These are phyloP conservation scores for Philonicus albiceps DNA, from an alignment of 2,888 invertebrate species.

Conservation along the genomic window DNA sequence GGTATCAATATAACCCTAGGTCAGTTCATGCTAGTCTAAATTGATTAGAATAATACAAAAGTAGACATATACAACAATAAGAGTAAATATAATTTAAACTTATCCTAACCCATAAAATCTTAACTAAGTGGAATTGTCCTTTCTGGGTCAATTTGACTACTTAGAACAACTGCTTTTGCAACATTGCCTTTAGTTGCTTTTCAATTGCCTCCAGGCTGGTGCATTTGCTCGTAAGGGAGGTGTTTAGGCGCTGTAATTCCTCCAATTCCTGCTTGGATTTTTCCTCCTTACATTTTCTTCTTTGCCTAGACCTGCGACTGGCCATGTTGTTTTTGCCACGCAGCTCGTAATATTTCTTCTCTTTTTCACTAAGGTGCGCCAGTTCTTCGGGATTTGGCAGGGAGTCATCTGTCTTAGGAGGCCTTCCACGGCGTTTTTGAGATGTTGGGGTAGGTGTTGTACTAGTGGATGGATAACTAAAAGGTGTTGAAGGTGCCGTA, in stretches of 20 bases:
- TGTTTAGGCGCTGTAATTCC: slow-evolving; percentile 45
- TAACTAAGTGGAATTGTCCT: not conserved
- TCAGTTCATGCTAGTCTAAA: not conserved
- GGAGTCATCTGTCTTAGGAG: slow-evolving; percentile 62
- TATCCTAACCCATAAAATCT: not conserved
- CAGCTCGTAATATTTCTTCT: slow-evolving; percentile 71
- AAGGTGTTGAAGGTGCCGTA: slow-evolving; percentile 39
- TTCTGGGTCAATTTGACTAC: not conserved
- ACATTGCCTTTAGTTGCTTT: not conserved
- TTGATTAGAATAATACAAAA: not conserved
- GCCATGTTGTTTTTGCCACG: slow-evolving; percentile 82
- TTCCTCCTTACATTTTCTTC: slow-evolving; percentile 70
- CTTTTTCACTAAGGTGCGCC: slow-evolving; percentile 60
- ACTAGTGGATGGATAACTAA: not conserved
- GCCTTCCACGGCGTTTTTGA: slow-evolving; percentile 64
- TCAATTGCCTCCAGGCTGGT: not conserved
- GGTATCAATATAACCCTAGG: not conserved
- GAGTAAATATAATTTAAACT: not conserved
- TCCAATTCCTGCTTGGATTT: slow-evolving; percentile 60
- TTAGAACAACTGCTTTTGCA: not conserved
- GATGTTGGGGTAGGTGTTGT: not conserved
- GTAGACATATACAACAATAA: not conserved
- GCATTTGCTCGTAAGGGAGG: not conserved
- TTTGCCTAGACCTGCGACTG: slow-evolving; percentile 76
- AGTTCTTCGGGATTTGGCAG: slow-evolving; percentile 47